Base-by-base conservation (phyloP, 2,113 vertebrate species). In the Mungos mungo region DNA sequence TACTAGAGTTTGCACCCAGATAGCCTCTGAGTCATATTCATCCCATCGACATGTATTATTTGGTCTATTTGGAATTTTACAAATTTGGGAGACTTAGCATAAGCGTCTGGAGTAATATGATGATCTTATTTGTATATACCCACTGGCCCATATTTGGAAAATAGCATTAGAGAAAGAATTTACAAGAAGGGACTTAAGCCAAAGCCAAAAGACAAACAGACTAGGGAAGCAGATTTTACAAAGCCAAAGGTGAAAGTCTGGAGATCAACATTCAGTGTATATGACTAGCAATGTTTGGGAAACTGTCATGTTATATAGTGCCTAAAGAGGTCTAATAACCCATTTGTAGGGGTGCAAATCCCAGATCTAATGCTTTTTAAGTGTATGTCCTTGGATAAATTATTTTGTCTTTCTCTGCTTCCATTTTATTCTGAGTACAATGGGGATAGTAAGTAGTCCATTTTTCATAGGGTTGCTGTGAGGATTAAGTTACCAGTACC, bases 21-120 rank as follows among this genome's bases (percentile, higher is more conserved):
- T 21, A 92, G 45, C 71, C 12, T 52, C 19, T 72, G 38, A 60
- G 1, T 69, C 63, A 52, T 33, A 72, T 77, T 63, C 33, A 76
- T n/a, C 29, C 18, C 54, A 65, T 35, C 50, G 52, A 50, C 50
- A 16, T 71, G 12, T 90, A 90, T 72, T 93, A 31, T 77, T 96
- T 90, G 8, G 54, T 86, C 35, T 33, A 45, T 79, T 83, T 81
- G 38, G 33, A 90, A 82, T 82, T 90, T 90, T 97, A 87, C 27
- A 90, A 96, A 72, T 50, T 38, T 95, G 69, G 33, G 63, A 96
- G 79, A 83, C 66, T 92, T 90, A 71, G 60, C 23, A 57, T 93
- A 90, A 92, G 63, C 5, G 66, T 80, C 29, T 92, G 8, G 63
- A 88, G 21, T 82, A 71, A 92, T 65, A 33, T 45, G 45, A 63